Conservation (phyloP, 1,140 invertebrate species). For the Formica exsecta region DNA sequence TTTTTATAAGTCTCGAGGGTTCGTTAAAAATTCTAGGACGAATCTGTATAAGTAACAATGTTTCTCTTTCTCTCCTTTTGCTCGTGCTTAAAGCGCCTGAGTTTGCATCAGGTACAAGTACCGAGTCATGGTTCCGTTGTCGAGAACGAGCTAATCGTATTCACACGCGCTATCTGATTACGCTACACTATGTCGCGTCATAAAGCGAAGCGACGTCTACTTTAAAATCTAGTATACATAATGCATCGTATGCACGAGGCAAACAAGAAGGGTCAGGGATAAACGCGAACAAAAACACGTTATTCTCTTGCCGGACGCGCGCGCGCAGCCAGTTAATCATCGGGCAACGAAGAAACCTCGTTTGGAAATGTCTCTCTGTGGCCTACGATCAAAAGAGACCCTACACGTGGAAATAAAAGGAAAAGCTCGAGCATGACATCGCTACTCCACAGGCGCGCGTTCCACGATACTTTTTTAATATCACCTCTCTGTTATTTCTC, state of each 20-base stretch:
- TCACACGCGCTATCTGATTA: constrained; percentile 61
- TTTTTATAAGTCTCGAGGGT: neutral
- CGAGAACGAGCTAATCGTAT: constrained; percentile 57
- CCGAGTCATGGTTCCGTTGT: constrained; percentile 40
- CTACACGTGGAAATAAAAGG: constrained; percentile 42
- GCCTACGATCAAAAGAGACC: constrained; percentile 22
- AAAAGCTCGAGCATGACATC: constrained; percentile 41
- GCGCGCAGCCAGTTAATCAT: constrained; percentile 51
- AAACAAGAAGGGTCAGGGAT: constrained; percentile 44
- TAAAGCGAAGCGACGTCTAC: constrained; percentile 59
- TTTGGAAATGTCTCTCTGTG: constrained; percentile 60
- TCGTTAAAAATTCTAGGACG: neutral
- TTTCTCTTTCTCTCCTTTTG: neutral
- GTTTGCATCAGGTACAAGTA: constrained; percentile 43
- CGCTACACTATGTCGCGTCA: constrained; percentile 47
- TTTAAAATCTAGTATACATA: constrained; percentile 64
- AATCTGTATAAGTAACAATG: constrained; percentile 12
- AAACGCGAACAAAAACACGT: constrained; percentile 62
- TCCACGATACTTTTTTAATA: constrained; percentile 56
- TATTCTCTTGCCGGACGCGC: constrained; percentile 19
- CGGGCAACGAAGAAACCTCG: constrained; percentile 48
- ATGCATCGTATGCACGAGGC: constrained; percentile 59
- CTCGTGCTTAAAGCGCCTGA: constrained; percentile 15
- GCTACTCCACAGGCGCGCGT: neutral
- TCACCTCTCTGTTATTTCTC: constrained; percentile 25